Evolutionary conservation across 2,113 vertebrate species (phyloP).

Genomic region (Aegotheles bennettii): DNA sequence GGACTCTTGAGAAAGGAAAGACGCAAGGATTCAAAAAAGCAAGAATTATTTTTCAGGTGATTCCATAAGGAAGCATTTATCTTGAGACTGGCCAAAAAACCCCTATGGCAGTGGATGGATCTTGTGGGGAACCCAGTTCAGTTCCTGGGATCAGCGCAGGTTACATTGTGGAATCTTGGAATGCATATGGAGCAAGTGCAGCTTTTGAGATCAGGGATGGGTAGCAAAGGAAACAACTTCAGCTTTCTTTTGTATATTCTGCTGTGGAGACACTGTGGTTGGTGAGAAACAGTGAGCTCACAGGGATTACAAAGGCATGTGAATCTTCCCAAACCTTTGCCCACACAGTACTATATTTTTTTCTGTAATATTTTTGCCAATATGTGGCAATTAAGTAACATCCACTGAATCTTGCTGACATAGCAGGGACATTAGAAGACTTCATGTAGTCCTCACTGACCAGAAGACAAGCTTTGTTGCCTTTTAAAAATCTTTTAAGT

Average conservation of each 20-base stretch:
- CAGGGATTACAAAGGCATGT: not conserved
- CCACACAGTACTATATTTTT: not conserved
- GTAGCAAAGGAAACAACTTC: conserved; percentile 14
- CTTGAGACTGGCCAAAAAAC: conserved; percentile 64
- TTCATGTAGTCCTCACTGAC: not conserved
- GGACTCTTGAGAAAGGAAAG: not conserved
- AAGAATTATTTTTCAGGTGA: conserved; percentile 72
- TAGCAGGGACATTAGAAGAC: not conserved
- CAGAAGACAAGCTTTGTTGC: not conserved
- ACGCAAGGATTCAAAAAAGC: not conserved
- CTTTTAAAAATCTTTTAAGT: not conserved
- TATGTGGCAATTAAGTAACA: not conserved
- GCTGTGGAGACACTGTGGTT: not conserved
- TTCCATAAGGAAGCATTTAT: conserved; percentile 68
- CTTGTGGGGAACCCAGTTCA: conserved; percentile 75
- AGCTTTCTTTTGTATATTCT: not conserved
- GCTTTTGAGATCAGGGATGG: conserved; percentile 76
- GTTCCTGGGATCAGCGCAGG: conserved; percentile 76
- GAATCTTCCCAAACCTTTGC: not conserved
- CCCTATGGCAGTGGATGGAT: conserved; percentile 72
- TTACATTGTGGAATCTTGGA: conserved; percentile 74
- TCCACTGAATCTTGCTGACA: not conserved
- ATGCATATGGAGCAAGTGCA: conserved; percentile 72
- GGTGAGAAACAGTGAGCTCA: not conserved
- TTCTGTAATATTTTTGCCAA: not conserved